These are phyloP conservation scores for Gyrodactylus bullatarudis DNA, from an alignment of 1,140 invertebrate genomes.

Conservation along the genomic window DNA sequence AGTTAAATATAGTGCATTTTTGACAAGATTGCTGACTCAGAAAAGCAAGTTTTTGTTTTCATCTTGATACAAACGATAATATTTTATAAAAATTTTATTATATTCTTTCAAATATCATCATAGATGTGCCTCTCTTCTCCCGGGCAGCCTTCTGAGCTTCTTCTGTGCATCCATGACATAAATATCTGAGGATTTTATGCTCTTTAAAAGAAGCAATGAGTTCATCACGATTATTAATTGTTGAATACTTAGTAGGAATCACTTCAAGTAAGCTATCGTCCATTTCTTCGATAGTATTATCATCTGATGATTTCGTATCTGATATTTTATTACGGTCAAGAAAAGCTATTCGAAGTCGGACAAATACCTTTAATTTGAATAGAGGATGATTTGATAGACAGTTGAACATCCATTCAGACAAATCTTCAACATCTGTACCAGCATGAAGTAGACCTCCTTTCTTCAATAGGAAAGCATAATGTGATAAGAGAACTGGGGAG, in stretches of 20 bases:
- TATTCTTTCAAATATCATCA: not conserved
- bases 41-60: no score
- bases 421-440: conserved; percentile 79
- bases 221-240: not conserved
- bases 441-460: conserved; percentile 61
- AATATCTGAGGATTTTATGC: not conserved
- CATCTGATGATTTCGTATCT: no score
- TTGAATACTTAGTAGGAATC: not conserved
- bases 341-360: not conserved
- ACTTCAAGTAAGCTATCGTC: not conserved
- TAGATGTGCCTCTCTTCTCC: not conserved
- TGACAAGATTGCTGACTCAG: no score
- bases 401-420: conserved; percentile 76
- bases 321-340: not conserved
- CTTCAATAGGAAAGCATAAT: conserved; percentile 70
- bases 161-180: not conserved
- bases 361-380: conserved; percentile 25
- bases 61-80: no score
- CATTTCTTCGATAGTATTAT: no score
- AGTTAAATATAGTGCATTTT: no score
- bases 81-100: no score
- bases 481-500: conserved; percentile 52
- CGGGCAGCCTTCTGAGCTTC: not conserved
- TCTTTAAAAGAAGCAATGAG: not conserved
- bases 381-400: conserved; percentile 65